Evolutionary conservation across 1,140 invertebrate species (phyloP).

Genomic region (Cydia splendana): DNA sequence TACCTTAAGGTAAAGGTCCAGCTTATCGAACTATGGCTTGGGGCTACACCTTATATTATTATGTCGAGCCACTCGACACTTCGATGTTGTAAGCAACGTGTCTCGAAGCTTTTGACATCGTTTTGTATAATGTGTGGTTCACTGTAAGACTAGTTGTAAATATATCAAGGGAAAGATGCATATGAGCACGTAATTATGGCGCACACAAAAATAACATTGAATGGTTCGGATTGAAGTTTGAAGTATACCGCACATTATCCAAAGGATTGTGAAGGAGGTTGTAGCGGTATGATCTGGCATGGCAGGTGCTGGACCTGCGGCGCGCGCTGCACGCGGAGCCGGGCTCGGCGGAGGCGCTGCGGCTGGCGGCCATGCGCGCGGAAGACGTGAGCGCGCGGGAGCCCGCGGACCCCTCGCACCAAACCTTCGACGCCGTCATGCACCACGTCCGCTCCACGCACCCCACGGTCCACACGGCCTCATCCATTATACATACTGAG

Average conservation of each 20-base stretch:
- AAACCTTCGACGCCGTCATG: slow-evolving; percentile 79
- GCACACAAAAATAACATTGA: not conserved
- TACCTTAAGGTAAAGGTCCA: not conserved
- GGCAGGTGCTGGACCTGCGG: slow-evolving; percentile 85
- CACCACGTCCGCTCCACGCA: slow-evolving; percentile 70
- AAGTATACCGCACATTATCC: slow-evolving; percentile 4
- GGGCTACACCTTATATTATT: not conserved
- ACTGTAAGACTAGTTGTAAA: slow-evolving; percentile 26
- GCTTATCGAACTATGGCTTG: slow-evolving; percentile 14
- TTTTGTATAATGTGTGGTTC: slow-evolving; percentile 33
- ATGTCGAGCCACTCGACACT: not conserved
- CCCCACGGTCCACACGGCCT: slow-evolving; percentile 53
- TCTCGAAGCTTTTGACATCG: slow-evolving; percentile 24
- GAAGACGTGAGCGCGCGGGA: slow-evolving; percentile 71
- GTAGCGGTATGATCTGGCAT: slow-evolving; percentile 71
- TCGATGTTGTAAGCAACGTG: slow-evolving; percentile 33
- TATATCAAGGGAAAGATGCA: not conserved
- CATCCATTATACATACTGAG: slow-evolving; percentile 34
- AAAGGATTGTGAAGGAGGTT: not conserved
- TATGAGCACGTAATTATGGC: not conserved
- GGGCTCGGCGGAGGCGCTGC: slow-evolving; percentile 76
- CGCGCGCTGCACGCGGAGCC: slow-evolving; percentile 84
- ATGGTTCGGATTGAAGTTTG: not conserved
- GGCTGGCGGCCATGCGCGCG: slow-evolving; percentile 75
- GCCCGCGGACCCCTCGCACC: slow-evolving; percentile 50